Percentiles rank a stretch among this genome's conserved stretches.
Evolutionary conservation across 2,888 invertebrate genomes (phyloP).

Genomic region (Sarcophaga rosellei): DNA sequence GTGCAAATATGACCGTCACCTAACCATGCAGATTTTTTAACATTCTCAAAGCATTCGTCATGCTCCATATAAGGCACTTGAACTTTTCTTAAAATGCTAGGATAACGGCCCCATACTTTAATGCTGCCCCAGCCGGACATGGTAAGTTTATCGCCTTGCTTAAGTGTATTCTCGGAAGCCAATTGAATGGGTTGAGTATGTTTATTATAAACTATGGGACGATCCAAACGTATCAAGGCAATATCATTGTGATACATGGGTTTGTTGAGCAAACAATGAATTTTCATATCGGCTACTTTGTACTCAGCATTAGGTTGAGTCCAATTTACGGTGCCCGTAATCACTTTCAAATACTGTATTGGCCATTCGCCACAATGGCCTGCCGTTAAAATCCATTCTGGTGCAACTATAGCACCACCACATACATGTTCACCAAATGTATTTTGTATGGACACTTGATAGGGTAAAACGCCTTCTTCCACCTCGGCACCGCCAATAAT

Average conservation of each 20-base stretch:
- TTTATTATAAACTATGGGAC: constrained; percentile 82
- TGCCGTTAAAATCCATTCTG: constrained; percentile 77
- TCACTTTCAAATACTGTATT: constrained; percentile 73
- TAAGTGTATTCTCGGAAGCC: constrained; percentile 82
- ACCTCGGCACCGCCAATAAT: constrained; percentile 75
- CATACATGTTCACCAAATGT: constrained; percentile 76
- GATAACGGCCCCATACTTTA: constrained; percentile 81
- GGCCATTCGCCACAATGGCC: constrained; percentile 78
- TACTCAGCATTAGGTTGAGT: constrained; percentile 74
- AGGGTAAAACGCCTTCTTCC: constrained; percentile 73
- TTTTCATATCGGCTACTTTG: constrained; percentile 70
- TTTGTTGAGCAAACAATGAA: constrained; percentile 75
- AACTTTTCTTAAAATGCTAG: constrained; percentile 83
- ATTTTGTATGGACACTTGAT: constrained; percentile 79
- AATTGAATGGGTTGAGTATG: constrained; percentile 83
- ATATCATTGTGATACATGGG: constrained; percentile 84
- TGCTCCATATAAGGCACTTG: constrained; percentile 82
- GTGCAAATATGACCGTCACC: constrained; percentile 84
- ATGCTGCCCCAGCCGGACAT: constrained; percentile 85
- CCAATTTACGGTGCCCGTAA: constrained; percentile 76
- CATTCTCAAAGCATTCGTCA: constrained; percentile 81
- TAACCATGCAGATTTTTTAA: constrained; percentile 81
- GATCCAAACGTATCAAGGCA: constrained; percentile 84
- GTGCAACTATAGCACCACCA: constrained; percentile 77
- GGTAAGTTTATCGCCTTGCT: constrained; percentile 82